phyloP scores from a whole-genome alignment of 2,888 invertebrate species.

The Eristalis tenax region DNA sequence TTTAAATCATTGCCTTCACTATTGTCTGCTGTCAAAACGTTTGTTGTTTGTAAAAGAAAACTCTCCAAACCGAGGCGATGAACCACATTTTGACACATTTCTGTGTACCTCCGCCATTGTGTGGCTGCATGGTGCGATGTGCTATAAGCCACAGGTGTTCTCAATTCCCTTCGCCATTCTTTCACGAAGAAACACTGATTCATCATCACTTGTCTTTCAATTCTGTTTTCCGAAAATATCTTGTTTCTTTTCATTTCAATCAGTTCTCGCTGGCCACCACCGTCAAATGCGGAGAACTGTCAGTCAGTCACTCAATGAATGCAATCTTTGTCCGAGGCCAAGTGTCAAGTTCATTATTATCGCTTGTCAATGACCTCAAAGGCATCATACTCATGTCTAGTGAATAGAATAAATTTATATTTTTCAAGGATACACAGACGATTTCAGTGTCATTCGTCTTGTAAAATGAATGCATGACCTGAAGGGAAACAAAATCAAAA shows the following conservation, averaged over 20 bases:
- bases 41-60: not conserved
- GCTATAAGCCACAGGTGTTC: not conserved
- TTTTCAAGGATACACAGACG: conserved; percentile 27
- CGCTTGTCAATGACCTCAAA: conserved; percentile 53
- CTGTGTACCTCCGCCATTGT: not conserved
- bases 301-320: not conserved
- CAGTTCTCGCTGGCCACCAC: not conserved
- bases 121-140: not conserved
- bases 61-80: not conserved
- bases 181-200: not conserved
- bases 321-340: conserved; percentile 8
- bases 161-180: not conserved
- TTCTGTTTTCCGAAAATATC: not conserved
- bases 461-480: not conserved
- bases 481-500: not conserved
- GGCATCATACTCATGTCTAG: not conserved
- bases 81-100: not conserved
- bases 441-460: conserved; percentile 1
- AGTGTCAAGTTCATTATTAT: conserved; percentile 33
- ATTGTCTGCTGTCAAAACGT: not conserved
- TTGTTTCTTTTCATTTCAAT: not conserved
- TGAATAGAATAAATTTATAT: not conserved
- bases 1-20: not conserved
- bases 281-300: not conserved
- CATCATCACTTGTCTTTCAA: not conserved